Base-by-base conservation (phyloP, 2,888 invertebrate species). In the Crematogaster levior region DNA sequence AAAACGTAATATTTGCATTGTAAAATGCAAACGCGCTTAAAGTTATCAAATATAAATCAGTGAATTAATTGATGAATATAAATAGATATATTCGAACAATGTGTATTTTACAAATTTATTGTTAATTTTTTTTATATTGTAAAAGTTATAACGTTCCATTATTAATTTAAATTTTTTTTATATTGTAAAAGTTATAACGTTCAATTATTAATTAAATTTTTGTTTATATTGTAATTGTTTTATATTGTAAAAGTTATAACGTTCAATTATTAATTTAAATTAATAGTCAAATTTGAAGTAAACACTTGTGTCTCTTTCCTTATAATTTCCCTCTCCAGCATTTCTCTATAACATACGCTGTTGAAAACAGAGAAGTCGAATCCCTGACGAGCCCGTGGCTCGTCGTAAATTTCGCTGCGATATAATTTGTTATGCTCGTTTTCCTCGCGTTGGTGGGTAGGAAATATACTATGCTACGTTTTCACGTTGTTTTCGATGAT, bases 401-500 rank as follows among this genome's bases (percentile, higher is more conserved):
- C 30, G 53, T 24, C 53, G 40, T 77, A 53, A 68, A 77, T 56
- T 77, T 43, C 30, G 30, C 43, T 12, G 21, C 15, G 30, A 70
- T 70, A 70, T 70, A 56, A 70, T 58, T 79, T 34, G 34, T 77
- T 68, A 66, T 30, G 46, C n/a, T 40, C 66, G 24, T 63, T 46
- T 53, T 24, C 43, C 40, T 53, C 15, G 3, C 21, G 37, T n/a
- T 60, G 46, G 21, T 37, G 75, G 5, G 3, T 37, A 21, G 34
- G 10, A 65, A 51, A 51, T 75, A 75, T 51, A 74, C 48, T 24
- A 24, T 15, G 24, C 34, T 61, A 34, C 51, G 43, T 43, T 75
- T 51, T 53, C 68, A 30, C 77, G 68, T 77, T 77, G 77, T 70
- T 77, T 70, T 58, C 77, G 70, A 77, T 77, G 70, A 56, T 77